Conservation (phyloP, 2,888 invertebrate species). For the Hirtodrosophila histrioides region DNA sequence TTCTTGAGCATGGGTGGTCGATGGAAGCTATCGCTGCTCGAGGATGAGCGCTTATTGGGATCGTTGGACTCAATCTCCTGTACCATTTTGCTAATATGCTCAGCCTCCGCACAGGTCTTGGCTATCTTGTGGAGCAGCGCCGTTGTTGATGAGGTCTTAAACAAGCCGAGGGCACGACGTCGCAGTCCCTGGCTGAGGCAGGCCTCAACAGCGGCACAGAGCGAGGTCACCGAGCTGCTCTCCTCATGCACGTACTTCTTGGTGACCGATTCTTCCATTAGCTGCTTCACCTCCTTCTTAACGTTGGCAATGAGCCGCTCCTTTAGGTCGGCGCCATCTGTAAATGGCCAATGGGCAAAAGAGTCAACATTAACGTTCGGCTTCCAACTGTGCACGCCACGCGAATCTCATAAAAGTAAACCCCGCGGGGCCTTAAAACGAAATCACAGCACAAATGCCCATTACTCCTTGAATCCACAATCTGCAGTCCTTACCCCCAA, state of each 20-base stretch:
- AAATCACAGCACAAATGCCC: conserved; percentile 59
- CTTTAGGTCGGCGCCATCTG: conserved; percentile 87
- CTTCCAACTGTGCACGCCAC: conserved; percentile 41
- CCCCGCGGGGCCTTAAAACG: conserved; percentile 58
- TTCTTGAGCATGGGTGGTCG: conserved; percentile 88
- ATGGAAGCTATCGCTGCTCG: conserved; percentile 88
- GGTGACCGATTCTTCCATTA: conserved; percentile 98
- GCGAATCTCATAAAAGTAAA: conserved; percentile 60
- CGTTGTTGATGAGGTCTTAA: conserved; percentile 96
- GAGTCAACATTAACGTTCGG: conserved; percentile 39
- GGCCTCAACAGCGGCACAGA: conserved; percentile 95
- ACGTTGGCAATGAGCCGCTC: conserved; percentile 91
- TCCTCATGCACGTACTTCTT: conserved; percentile 97
- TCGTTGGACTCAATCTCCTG: conserved; percentile 90
- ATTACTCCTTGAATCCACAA: background rate
- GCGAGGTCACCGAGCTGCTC: conserved; percentile 94
- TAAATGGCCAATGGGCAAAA: conserved; percentile 28
- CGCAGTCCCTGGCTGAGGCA: conserved; percentile 91
- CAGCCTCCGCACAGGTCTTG: conserved; percentile 91
- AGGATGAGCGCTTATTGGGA: conserved; percentile 87
- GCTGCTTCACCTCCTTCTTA: conserved; percentile 96
- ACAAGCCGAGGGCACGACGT: conserved; percentile 91
- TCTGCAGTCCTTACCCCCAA: background rate
- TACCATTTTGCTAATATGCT: conserved; percentile 90
- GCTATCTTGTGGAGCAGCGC: conserved; percentile 96